A percentile compares a stretch with the other conserved stretches of the same genome.
Evolutionary conservation across 2,888 invertebrate genomes (phyloP).

Genomic region (Dorcus parallelipipedus): DNA sequence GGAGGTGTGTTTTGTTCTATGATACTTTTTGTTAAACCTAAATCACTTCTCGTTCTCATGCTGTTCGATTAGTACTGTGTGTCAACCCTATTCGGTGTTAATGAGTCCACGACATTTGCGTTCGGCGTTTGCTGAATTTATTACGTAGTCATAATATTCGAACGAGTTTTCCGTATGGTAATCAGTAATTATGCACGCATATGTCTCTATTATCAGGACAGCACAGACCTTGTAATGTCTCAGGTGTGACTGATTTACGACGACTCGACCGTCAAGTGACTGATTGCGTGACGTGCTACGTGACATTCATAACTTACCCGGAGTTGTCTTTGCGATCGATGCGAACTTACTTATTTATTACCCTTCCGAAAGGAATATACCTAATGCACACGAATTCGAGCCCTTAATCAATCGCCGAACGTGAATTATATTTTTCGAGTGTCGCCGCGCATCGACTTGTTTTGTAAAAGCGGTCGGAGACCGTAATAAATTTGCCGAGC

Average conservation of each 20-base stretch:
- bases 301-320: constrained; percentile 18
- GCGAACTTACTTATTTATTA: constrained; percentile 5
- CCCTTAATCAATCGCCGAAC: too few species aligned
- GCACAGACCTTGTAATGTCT: constrained; percentile 41
- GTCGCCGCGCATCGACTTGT: too few species aligned
- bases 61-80: too few species aligned
- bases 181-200: constrained; percentile 45
- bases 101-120: neutral
- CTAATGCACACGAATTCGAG: too few species aligned
- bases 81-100: neutral
- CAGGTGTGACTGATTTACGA: constrained; percentile 48
- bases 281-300: constrained; percentile 39
- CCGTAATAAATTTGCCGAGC: too few species aligned
- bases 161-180: constrained; percentile 34
- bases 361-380: neutral
- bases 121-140: neutral
- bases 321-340: constrained; percentile 1
- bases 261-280: constrained; percentile 31
- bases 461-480: too few species aligned
- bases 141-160: constrained; percentile 12
- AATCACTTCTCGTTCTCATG: too few species aligned
- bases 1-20: too few species aligned
- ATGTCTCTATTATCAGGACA: constrained; percentile 47
- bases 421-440: too few species aligned
- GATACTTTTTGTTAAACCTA: too few species aligned